A percentile compares a stretch with the other conserved stretches of the same genome.
phyloP scores from a whole-genome alignment of 2,888 invertebrate genomes.

The Aspidiotus destructor region DNA sequence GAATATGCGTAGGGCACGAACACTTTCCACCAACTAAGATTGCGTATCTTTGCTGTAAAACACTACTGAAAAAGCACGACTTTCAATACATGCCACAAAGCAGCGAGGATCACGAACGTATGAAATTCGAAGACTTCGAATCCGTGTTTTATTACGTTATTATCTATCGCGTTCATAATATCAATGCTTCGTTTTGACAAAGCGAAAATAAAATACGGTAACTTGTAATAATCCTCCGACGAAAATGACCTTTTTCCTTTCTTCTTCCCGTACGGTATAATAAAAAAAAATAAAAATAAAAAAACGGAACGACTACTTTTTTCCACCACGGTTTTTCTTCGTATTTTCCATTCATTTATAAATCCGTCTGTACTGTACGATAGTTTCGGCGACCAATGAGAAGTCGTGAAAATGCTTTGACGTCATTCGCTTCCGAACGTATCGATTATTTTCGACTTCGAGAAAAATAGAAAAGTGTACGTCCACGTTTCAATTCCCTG shows the following conservation, averaged over 20 bases:
- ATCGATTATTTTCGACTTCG: slow-evolving; percentile 15
- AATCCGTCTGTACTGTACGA: slow-evolving; percentile 25
- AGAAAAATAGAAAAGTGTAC: slow-evolving; percentile 10
- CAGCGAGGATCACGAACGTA: no score
- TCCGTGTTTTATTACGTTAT: background rate
- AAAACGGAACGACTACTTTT: no score
- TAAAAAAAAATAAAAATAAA: no score
- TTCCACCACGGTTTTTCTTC: slow-evolving; percentile 17
- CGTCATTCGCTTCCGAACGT: slow-evolving; percentile 29
- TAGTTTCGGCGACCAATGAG: slow-evolving; percentile 29
- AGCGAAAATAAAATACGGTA: background rate
- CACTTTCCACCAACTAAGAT: no score
- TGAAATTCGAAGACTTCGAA: no score
- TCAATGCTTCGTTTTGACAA: slow-evolving; percentile 11
- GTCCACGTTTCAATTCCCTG: slow-evolving; percentile 11
- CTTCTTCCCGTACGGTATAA: background rate
- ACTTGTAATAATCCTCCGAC: no score
- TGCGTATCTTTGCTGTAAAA: no score
- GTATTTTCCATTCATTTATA: slow-evolving; percentile 15
- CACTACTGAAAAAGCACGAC: no score
- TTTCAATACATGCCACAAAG: no score
- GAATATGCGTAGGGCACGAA: no score
- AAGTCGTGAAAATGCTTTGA: slow-evolving; percentile 29
- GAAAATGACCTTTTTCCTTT: slow-evolving; percentile 2
- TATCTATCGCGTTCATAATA: slow-evolving; percentile 18